Evolutionary conservation across 1,140 invertebrate genomes (phyloP), one percentile per base, ranked within the genome.

Genomic region (Drosophila burlai): DNA sequence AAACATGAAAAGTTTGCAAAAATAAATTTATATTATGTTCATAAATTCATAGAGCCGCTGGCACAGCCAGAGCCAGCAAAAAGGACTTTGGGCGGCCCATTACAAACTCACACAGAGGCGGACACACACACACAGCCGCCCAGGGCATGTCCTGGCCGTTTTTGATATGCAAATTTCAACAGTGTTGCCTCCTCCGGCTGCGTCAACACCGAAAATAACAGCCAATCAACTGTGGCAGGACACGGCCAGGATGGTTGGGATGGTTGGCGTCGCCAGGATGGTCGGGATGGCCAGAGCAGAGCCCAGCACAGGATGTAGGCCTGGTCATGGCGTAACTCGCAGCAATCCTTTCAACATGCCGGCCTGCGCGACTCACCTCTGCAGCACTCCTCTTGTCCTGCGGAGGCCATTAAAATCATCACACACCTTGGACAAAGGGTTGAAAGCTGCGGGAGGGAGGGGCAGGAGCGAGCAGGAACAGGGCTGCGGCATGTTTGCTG

Each of bases 11-110:
- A 87, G 84, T 84, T 77, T 77, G 89, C 90, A 92, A 92, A 87
- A 92, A 92, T 92, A 92, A 92, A 92, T 92, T 92, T 92, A 92
- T 92, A 92, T 92, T 92, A 92, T 92, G 90, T 92, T 92, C 90
- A 92, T 92, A 92, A 92, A 92, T 92, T 92, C 90, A 92, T 90
- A 90, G 82, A 92, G 86, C 89, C 46, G 60, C 59, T 67, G 72
- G 59, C 71, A 61, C 46, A 80, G 65, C 68, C 64, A 67, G 67
- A 55, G 34, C 64, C 74, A 46, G 81, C 69, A 73, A 61, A 55
- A 76, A 80, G 79, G 82, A 75, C 85, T 83, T 83, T 83, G 62
- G 62, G 62, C 62, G 49, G 82, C 62, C 83, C 77, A 89, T 89
- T 84, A 89, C 81, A 63, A 29, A 60, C 40, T 57, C 42, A 78